Conservation (phyloP, 2,113 vertebrate genomes). For the Zootoca vivipara region DNA sequence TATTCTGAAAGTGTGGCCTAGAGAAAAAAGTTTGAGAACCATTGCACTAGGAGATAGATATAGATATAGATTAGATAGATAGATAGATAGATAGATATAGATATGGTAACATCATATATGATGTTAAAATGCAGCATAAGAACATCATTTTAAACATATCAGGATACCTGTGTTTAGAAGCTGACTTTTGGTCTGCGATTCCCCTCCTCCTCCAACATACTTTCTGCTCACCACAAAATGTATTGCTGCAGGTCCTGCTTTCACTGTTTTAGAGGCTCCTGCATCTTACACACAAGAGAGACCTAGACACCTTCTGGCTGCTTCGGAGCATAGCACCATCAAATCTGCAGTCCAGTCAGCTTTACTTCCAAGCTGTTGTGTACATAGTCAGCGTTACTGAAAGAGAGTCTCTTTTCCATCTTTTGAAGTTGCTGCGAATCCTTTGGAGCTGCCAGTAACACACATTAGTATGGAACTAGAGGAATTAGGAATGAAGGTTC, state of each 20-base stretch:
- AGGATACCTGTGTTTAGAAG: neutral
- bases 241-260: neutral
- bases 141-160: neutral
- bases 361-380: slow-evolving; percentile 13
- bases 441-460: neutral
- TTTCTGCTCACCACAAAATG: neutral
- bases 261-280: neutral
- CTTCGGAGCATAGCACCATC: slow-evolving; percentile 43
- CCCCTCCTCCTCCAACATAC: neutral
- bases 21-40: too few species aligned
- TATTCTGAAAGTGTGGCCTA: too few species aligned
- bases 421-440: neutral
- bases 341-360: neutral
- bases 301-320: slow-evolving; percentile 70
- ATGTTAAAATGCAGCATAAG: too few species aligned
- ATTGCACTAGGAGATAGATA: neutral
- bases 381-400: neutral
- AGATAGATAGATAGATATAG: too few species aligned
- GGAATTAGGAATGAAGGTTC: neutral
- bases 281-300: neutral
- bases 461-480: neutral
- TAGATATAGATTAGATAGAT: neutral
- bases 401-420: neutral
- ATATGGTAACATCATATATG: neutral
- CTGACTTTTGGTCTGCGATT: neutral